Base-by-base conservation (phyloP, 2,888 invertebrate species). In the Perithous albicinctus region DNA sequence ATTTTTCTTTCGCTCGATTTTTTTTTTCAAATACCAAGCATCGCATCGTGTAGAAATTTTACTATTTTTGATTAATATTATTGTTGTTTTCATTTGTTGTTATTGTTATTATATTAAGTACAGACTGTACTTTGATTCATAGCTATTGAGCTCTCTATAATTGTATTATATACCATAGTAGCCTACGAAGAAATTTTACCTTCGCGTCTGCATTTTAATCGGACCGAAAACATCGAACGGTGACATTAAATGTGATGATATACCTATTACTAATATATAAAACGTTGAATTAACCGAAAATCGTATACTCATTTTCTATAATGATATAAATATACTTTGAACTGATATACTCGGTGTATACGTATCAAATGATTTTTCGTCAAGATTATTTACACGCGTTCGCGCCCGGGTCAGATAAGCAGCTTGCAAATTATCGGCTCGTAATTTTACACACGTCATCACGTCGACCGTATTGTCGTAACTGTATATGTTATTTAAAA, bases 11-110 rank as follows among this genome's bases (percentile, higher is more conserved):
- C n/a, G n/a, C n/a, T n/a, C n/a, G n/a, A n/a, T n/a, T n/a, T n/a
- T n/a, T n/a, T n/a, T n/a, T n/a, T n/a, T n/a, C n/a, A n/a, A n/a
- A n/a, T n/a, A n/a, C n/a, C n/a, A 10, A 23, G 29, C 59, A 15
- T 59, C 59, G 18, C 18, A 35, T 67, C 35, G 46, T 43, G 32
- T 46, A 46, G 46, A 75, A 67, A 75, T 46, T 59, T 75, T 56
- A 66, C 20, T 67, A 67, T 69, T 29, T 67, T 63, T 85, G 23
- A 75, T 72, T 83, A 80, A 84, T 85, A 84, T 86, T 87, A 80
- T 89, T 88, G 81, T 87, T 88, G 83, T 88, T 87, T 83, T 89
- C 88, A 79, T 88, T n/a, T 87, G 85, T 88, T 90, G 85, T 88
- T 89, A 86, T 89, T 88, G 84, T 87, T 82, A 85, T 85, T 89